These are phyloP conservation scores for Lamellibrachia columna DNA, from an alignment of 2,888 invertebrate genomes.

Conservation along the genomic window DNA sequence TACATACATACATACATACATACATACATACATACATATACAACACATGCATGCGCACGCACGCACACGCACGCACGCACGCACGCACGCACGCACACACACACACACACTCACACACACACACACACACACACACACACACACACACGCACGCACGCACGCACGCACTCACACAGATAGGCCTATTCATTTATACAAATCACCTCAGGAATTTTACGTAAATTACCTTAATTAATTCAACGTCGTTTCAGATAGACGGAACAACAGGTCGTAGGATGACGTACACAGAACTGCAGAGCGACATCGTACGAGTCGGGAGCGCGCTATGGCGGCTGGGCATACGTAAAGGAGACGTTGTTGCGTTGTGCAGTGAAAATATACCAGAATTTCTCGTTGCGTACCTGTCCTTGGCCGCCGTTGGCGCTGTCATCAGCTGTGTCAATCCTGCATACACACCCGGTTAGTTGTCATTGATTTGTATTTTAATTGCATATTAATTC, in stretches of 20 bases:
- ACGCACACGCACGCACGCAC: not conserved
- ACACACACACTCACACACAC: too few species aligned
- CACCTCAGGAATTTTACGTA: conserved; percentile 45
- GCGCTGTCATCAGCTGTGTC: conserved; percentile 38
- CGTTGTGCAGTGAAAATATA: conserved; percentile 55
- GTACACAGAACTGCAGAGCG: conserved; percentile 49
- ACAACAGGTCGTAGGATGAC: conserved; percentile 52
- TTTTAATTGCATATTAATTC: too few species aligned
- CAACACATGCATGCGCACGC: too few species aligned
- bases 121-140: too few species aligned
- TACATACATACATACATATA: too few species aligned
- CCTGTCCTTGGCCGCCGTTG: conserved; percentile 34
- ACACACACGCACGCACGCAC: too few species aligned
- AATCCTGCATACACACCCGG: conserved; percentile 40
- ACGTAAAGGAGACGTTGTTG: conserved; percentile 59
- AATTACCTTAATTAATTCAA: not conserved
- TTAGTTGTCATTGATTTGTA: not conserved
- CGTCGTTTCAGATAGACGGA: conserved; percentile 50
- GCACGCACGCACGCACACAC: not conserved
- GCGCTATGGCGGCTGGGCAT: conserved; percentile 54
- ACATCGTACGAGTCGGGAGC: conserved; percentile 51
- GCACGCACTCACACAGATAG: not conserved
- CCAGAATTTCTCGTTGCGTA: conserved; percentile 55
- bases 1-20: too few species aligned
- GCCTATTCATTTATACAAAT: not conserved